phyloP scores from a whole-genome alignment of 2,888 invertebrate species.

The Sussaba pulchella region DNA sequence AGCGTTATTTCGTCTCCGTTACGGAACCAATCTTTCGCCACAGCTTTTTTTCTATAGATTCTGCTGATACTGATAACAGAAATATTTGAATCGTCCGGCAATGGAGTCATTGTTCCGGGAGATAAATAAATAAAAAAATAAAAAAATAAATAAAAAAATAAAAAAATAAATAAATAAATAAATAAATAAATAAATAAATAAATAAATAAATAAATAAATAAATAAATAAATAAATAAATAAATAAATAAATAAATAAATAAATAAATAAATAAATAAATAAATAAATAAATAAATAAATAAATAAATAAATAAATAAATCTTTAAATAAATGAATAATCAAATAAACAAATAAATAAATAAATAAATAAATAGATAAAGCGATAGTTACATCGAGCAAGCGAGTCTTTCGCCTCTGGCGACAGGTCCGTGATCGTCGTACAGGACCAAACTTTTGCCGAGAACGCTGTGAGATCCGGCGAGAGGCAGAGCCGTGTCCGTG shows the following conservation, averaged over 20 bases:
- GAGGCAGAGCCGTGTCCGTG: conserved; percentile 91
- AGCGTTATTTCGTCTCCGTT: conserved; percentile 89
- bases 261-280: too few relatives aligned
- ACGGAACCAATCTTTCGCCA: conserved; percentile 95
- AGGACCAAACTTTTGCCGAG: conserved; percentile 94
- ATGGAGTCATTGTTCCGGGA: not conserved
- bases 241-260: too few relatives aligned
- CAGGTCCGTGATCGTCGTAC: conserved; percentile 94
- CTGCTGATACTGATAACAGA: conserved; percentile 88
- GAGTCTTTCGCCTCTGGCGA: conserved; percentile 94
- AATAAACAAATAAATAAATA: too few relatives aligned
- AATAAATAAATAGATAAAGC: conserved; percentile 4
- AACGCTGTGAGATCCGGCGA: conserved; percentile 91
- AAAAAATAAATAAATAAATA: too few relatives aligned
- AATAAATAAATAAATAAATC: too few relatives aligned
- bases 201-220: too few relatives aligned
- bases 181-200: too few relatives aligned
- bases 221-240: too few relatives aligned
- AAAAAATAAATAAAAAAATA: too few relatives aligned
- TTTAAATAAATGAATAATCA: too few relatives aligned
- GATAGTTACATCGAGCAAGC: conserved; percentile 92
- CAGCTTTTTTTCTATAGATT: conserved; percentile 92
- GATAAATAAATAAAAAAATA: too few relatives aligned
- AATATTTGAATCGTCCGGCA: not conserved
- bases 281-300: too few relatives aligned